These are phyloP conservation scores for Leptinotarsa undecemlineata DNA, from an alignment of 1,140 invertebrate genomes.

Conservation along the genomic window DNA sequence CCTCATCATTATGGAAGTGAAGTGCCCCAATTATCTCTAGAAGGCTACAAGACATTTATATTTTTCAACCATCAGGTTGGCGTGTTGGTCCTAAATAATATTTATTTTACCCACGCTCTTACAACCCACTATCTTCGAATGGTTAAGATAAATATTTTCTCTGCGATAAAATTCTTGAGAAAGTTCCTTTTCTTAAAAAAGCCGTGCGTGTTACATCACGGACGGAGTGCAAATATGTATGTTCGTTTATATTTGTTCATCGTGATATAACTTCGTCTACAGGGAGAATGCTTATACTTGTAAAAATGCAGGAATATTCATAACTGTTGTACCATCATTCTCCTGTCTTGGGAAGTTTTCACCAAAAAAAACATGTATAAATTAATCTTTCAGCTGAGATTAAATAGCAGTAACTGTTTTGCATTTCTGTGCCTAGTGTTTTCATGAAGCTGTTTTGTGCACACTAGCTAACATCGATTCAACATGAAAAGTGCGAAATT, in stretches of 20 bases:
- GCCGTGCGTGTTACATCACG: conserved; percentile 4
- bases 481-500: too few relatives aligned
- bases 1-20: background rate
- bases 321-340: too few relatives aligned
- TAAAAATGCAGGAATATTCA: too few relatives aligned
- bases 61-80: conserved; percentile 27
- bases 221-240: conserved; percentile 24
- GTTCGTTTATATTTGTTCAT: background rate
- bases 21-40: conserved; percentile 18
- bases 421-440: too few relatives aligned
- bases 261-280: background rate
- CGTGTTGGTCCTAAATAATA: conserved; percentile 33
- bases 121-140: conserved; percentile 29
- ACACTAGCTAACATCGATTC: too few relatives aligned
- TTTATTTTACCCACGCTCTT: conserved; percentile 34
- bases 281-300: too few relatives aligned
- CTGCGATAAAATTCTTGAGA: conserved; percentile 33
- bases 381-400: too few relatives aligned
- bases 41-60: conserved; percentile 10
- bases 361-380: too few relatives aligned
- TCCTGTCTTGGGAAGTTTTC: too few relatives aligned
- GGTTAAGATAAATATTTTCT: conserved; percentile 33
- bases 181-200: conserved; percentile 28
- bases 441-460: too few relatives aligned
- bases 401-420: too few relatives aligned